A percentile compares a stretch with the other conserved stretches of the same genome.
phyloP scores from a whole-genome alignment of 2,113 vertebrate species.

The Chionis minor region DNA sequence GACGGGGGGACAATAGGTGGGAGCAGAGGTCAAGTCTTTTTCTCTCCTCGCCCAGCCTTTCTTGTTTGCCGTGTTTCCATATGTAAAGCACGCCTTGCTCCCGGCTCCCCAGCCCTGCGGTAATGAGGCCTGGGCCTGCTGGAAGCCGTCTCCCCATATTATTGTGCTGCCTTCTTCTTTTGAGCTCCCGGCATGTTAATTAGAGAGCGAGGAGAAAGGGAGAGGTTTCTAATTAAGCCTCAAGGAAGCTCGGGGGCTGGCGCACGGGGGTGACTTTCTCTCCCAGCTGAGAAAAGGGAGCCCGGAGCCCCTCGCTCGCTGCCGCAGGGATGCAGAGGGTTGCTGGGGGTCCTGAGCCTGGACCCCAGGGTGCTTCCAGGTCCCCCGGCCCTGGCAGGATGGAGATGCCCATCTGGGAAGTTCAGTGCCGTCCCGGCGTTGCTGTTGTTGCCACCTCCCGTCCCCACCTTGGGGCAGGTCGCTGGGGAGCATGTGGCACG shows the following conservation, averaged over 20 bases:
- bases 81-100: slow-evolving; percentile 61
- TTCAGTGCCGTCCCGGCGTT: fast-evolving
- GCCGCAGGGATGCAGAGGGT: neutral
- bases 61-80: slow-evolving; percentile 74
- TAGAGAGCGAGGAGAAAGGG: slow-evolving; percentile 80
- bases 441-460: neutral
- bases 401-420: neutral
- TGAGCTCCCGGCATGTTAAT: slow-evolving; percentile 82
- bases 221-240: slow-evolving; percentile 85
- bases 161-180: slow-evolving; percentile 77
- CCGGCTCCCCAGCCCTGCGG: slow-evolving; percentile 58
- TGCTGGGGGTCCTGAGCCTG: neutral
- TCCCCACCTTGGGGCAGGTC: neutral
- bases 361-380: fast-evolving
- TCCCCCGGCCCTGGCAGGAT: neutral
- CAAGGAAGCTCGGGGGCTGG: slow-evolving; percentile 70
- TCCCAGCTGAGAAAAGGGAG: slow-evolving; percentile 74
- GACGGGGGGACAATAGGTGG: slow-evolving; percentile 56
- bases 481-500: fast-evolving
- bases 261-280: slow-evolving; percentile 82
- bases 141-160: slow-evolving; percentile 71
- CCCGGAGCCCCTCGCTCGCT: neutral
- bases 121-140: slow-evolving; percentile 79
- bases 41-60: slow-evolving; percentile 69
- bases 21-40: slow-evolving; percentile 71